Evolutionary conservation across 2,888 invertebrate species (phyloP).

Genomic region (Tillus elongatus): DNA sequence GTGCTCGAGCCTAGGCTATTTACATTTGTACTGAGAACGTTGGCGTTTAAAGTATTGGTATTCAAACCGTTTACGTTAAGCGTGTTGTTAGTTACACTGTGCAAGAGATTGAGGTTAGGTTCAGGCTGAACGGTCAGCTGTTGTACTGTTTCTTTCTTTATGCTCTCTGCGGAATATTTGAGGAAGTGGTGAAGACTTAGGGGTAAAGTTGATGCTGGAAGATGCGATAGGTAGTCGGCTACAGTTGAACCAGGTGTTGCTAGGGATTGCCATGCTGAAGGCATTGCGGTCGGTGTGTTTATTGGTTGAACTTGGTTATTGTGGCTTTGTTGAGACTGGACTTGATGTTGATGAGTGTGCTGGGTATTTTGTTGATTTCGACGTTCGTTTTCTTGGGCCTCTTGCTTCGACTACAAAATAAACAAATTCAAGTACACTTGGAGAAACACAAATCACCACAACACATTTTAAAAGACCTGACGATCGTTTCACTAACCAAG

Average conservation of each 20-base stretch:
- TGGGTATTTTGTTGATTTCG: slow-evolving; percentile 21
- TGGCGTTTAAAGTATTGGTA: too few relatives aligned
- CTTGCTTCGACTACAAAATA: slow-evolving; percentile 25
- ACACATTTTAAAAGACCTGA: too few relatives aligned
- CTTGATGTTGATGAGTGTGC: slow-evolving; percentile 19
- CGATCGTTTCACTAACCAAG: too few relatives aligned
- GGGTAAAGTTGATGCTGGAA: slow-evolving; percentile 64
- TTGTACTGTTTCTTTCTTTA: slow-evolving; percentile 60
- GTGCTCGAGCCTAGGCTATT: slow-evolving; percentile 3
- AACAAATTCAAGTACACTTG: too few relatives aligned
- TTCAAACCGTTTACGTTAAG: too few relatives aligned
- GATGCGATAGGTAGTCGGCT: slow-evolving; percentile 74
- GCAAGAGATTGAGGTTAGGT: background rate
- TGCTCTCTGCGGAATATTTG: slow-evolving; percentile 70
- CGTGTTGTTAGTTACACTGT: background rate
- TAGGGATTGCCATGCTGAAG: slow-evolving; percentile 62
- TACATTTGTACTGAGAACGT: too few relatives aligned
- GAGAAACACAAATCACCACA: too few relatives aligned
- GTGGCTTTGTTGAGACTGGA: too few relatives aligned
- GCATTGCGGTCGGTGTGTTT: slow-evolving; percentile 44
- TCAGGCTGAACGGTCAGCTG: slow-evolving; percentile 25
- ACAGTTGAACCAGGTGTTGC: slow-evolving; percentile 62
- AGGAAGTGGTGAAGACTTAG: slow-evolving; percentile 74
- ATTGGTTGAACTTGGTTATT: slow-evolving; percentile 41
- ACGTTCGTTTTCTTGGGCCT: slow-evolving; percentile 25